Conservation (phyloP, 2,797 vertebrate genomes). For the Pangasius macronema region DNA sequence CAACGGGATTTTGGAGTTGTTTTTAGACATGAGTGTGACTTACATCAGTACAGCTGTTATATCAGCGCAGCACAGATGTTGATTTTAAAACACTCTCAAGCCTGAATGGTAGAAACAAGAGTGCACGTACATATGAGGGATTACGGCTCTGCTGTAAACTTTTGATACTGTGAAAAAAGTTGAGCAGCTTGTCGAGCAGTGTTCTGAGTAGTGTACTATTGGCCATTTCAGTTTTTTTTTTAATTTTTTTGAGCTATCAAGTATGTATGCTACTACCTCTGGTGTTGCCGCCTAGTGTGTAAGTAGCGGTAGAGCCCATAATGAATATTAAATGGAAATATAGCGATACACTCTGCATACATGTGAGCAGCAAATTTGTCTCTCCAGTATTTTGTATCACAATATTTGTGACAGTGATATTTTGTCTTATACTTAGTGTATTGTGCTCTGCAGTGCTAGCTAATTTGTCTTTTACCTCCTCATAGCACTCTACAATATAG, state of each 20-base stretch:
- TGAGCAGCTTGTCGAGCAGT: too few species aligned
- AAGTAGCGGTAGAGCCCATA: not conserved
- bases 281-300: not conserved
- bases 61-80: not conserved
- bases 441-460: not conserved
- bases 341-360: not conserved
- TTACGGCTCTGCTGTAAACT: not conserved
- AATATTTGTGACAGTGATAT: not conserved
- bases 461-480: conserved; percentile 28
- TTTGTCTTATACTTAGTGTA: not conserved
- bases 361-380: not conserved
- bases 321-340: not conserved
- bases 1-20: too few species aligned
- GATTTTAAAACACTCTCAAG: not conserved
- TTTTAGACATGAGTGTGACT: too few species aligned
- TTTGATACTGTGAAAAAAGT: not conserved
- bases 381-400: not conserved
- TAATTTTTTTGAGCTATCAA: not conserved
- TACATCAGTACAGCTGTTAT: too few species aligned
- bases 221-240: not conserved
- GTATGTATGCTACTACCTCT: not conserved
- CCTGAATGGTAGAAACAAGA: not conserved
- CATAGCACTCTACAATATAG: conserved; percentile 96
- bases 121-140: not conserved
- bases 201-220: too few species aligned